Conservation (phyloP, 2,113 vertebrate genomes). For the Abramis brama region DNA sequence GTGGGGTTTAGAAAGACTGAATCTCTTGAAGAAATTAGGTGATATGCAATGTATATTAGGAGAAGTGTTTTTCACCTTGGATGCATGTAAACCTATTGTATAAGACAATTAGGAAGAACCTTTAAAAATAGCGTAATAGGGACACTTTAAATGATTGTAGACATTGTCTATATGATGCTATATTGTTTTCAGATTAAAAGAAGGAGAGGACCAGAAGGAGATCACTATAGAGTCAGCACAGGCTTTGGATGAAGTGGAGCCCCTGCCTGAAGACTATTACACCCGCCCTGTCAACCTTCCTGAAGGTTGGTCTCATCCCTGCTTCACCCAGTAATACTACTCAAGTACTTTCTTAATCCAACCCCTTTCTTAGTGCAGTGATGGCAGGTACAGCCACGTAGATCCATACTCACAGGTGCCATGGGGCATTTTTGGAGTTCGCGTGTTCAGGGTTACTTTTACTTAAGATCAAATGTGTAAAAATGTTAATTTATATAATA, state of each 20-base stretch:
- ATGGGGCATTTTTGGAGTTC: not conserved
- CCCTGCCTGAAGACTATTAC: conserved; percentile 95
- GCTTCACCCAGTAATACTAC: not conserved
- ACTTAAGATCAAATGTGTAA: not conserved
- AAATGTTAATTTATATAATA: not conserved
- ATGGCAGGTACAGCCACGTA: not conserved
- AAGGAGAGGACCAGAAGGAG: conserved; percentile 97
- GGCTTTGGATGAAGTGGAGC: conserved; percentile 94
- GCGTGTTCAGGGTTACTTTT: not conserved
- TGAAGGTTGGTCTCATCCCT: conserved; percentile 81
- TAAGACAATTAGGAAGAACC: too few species aligned
- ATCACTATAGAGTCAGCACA: conserved; percentile 93
- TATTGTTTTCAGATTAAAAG: conserved; percentile 83
- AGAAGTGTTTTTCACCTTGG: too few species aligned
- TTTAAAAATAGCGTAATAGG: too few species aligned
- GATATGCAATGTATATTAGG: too few species aligned
- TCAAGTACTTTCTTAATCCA: not conserved
- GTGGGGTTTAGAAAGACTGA: too few species aligned
- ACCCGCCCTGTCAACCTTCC: conserved; percentile 90
- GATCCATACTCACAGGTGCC: not conserved
- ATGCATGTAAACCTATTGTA: too few species aligned
- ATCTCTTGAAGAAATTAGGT: too few species aligned
- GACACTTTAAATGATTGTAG: not conserved
- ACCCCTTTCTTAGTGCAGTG: not conserved
- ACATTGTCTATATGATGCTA: not conserved